Evolutionary conservation across 2,113 vertebrate genomes (phyloP).

Genomic region (Edolisoma coerulescens): DNA sequence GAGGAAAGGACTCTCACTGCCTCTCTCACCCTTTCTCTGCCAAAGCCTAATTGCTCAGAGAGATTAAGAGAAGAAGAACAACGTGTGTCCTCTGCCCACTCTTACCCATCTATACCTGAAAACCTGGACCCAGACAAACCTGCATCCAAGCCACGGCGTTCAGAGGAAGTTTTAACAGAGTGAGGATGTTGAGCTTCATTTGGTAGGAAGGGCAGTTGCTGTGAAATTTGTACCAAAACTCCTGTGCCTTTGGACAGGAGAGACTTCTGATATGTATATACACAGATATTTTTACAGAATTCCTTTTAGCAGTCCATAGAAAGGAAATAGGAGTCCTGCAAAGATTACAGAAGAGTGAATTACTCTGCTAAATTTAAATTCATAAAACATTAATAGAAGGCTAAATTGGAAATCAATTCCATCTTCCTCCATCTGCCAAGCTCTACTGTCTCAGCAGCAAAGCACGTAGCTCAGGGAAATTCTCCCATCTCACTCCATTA

Average conservation of each 20-base stretch:
- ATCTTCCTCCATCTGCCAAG: conserved; percentile 20
- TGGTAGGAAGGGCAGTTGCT: neutral
- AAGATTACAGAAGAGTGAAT: neutral
- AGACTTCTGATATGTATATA: neutral
- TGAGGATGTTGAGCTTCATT: neutral
- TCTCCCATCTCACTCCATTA: conserved; percentile 21
- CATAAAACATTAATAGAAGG: conserved; percentile 56
- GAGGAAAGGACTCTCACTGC: neutral
- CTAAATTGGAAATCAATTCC: conserved; percentile 37
- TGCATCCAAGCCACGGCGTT: neutral
- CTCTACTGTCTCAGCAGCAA: conserved; percentile 24
- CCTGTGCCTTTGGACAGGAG: neutral
- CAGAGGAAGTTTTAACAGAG: conserved; percentile 24
- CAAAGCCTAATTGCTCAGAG: conserved; percentile 14
- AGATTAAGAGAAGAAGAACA: neutral
- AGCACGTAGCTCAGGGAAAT: conserved; percentile 18
- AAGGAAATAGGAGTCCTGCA: neutral
- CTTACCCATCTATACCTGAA: neutral
- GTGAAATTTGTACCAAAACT: neutral
- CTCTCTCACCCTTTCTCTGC: neutral
- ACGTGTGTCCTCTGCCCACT: neutral
- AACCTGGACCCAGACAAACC: neutral
- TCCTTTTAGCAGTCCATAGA: neutral
- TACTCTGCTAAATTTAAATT: conserved; percentile 43
- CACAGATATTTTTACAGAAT: neutral